phyloP scores from a whole-genome alignment of 2,113 vertebrate genomes.

The Pachycephala philippinensis region DNA sequence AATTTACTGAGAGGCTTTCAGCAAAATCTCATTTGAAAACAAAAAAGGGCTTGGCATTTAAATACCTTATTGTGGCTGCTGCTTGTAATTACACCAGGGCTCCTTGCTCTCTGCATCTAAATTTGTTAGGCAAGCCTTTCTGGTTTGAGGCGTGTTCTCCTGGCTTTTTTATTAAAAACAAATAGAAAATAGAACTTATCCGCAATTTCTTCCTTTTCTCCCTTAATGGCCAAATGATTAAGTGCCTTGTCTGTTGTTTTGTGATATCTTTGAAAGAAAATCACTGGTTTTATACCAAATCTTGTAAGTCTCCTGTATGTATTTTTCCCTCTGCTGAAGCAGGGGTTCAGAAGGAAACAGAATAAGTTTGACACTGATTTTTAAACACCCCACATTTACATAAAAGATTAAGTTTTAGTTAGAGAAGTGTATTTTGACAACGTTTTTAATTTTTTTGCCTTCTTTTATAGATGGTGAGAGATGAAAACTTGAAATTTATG shows the following conservation, averaged over 20 bases:
- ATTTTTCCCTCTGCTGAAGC: not conserved
- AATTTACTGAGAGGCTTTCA: not conserved
- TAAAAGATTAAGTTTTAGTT: not conserved
- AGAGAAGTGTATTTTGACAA: not conserved
- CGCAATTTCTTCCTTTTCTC: not conserved
- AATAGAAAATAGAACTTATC: not conserved
- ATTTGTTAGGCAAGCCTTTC: not conserved
- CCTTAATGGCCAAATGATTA: not conserved
- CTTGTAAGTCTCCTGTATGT: not conserved
- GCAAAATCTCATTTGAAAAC: not conserved
- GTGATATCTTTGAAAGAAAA: not conserved
- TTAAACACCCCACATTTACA: not conserved
- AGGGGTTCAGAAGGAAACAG: not conserved
- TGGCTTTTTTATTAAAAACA: not conserved
- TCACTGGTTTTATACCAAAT: not conserved
- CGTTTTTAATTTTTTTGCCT: not conserved
- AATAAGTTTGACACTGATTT: not conserved
- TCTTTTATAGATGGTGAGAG: constrained; percentile 87
- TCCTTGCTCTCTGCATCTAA: not conserved
- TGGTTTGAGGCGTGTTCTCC: not conserved
- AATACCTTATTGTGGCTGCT: not conserved
- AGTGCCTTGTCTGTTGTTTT: not conserved
- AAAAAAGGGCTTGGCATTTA: not conserved
- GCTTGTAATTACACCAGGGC: not conserved
- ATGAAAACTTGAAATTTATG: constrained; percentile 99